phyloP scores from a whole-genome alignment of 2,888 invertebrate species.

The Dynastes grantii region DNA sequence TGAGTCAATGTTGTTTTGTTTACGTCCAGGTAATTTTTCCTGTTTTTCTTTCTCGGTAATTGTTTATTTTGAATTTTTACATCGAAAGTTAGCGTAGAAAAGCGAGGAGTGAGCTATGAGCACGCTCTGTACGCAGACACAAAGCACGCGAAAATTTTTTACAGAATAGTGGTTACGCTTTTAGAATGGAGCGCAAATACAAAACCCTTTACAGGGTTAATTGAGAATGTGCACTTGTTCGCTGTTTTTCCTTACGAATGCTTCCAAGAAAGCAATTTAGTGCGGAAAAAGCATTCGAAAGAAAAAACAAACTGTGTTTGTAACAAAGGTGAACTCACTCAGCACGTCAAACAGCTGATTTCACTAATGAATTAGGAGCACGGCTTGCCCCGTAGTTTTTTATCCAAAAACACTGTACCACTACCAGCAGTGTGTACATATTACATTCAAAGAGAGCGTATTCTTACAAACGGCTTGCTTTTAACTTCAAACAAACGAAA shows the following conservation, averaged over 20 bases:
- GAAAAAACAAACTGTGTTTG: no score
- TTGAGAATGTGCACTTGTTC: constrained; percentile 16
- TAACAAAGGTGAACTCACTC: no score
- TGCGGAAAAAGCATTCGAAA: neutral
- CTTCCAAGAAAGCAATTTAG: constrained; percentile 14
- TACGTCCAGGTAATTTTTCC: constrained; percentile 32
- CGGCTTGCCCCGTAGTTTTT: no score
- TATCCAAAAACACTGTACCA: no score
- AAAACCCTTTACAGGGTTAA: constrained; percentile 28
- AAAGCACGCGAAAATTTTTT: constrained; percentile 17
- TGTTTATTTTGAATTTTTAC: constrained; percentile 44
- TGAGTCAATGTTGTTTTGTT: constrained; percentile 36
- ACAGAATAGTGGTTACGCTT: neutral
- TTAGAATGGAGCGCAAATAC: constrained; percentile 10
- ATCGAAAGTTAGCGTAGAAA: neutral
- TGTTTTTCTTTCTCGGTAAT: constrained; percentile 29
- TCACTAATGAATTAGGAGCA: no score
- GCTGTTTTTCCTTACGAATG: neutral
- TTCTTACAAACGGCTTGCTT: no score
- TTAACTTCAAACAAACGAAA: no score
- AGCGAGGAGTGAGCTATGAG: neutral
- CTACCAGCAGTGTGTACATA: no score
- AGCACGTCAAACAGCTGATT: no score
- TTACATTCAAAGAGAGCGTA: no score
- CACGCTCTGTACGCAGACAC: neutral